Evolutionary conservation across 2,113 vertebrate genomes (phyloP).

Genomic region (Vireo altiloquus): DNA sequence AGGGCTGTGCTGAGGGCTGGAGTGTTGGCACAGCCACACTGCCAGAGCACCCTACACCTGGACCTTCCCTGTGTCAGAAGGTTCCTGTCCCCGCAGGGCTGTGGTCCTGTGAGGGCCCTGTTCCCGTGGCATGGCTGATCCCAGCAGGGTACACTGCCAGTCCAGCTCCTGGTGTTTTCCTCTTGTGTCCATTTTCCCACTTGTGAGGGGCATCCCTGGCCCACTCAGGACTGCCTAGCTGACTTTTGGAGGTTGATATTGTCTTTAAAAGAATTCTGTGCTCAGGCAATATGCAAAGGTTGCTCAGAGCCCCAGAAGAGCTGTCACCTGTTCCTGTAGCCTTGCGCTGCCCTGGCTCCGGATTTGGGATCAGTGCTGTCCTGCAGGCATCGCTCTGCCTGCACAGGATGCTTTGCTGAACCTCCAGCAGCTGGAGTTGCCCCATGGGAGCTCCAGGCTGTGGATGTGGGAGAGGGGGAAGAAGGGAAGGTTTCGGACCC

Average conservation of each 20-base stretch:
- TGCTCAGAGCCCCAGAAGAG: neutral
- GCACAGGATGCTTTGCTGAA: neutral
- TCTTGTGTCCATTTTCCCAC: neutral
- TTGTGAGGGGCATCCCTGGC: neutral
- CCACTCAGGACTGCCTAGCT: neutral
- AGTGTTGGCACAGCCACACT: rapidly evolving
- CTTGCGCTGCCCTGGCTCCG: rapidly evolving
- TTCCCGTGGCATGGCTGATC: rapidly evolving
- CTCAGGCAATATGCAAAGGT: rapidly evolving
- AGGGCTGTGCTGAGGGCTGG: neutral
- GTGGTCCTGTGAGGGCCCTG: neutral
- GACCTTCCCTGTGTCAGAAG: neutral
- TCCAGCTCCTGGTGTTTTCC: neutral
- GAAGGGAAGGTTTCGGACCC: neutral
- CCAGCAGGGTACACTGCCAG: neutral
- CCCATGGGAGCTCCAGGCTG: neutral
- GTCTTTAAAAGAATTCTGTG: neutral
- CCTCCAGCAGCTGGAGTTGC: neutral
- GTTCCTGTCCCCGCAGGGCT: neutral
- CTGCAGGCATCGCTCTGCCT: rapidly evolving
- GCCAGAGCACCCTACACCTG: neutral
- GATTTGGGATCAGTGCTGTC: neutral
- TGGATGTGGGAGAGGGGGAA: too few species aligned
- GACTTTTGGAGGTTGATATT: neutral
- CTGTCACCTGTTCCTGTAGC: neutral